Conservation (phyloP, 2,113 vertebrate species). For the Trinectes maculatus region DNA sequence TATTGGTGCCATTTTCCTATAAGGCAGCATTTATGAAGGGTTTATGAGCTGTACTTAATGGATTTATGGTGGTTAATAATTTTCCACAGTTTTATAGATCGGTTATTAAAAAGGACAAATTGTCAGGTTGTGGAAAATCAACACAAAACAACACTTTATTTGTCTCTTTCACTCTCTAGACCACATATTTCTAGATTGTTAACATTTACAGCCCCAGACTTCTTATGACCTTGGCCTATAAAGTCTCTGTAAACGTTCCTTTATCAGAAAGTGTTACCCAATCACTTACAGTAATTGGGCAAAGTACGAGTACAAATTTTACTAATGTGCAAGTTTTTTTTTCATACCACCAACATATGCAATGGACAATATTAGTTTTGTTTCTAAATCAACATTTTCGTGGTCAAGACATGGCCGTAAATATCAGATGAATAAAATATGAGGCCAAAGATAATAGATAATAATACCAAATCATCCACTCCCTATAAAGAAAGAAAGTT, state of each 20-base stretch:
- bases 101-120: background rate
- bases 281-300: background rate
- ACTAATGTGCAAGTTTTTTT: too few species aligned
- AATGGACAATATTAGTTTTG: background rate
- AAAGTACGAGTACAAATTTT: too few species aligned
- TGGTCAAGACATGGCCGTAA: too few species aligned
- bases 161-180: background rate
- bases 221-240: background rate
- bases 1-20: too few species aligned
- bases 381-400: too few species aligned
- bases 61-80: background rate
- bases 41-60: background rate
- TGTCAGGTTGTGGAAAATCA: conserved; percentile 1
- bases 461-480: too few species aligned
- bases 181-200: background rate
- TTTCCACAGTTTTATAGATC: background rate
- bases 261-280: background rate
- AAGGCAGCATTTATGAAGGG: background rate
- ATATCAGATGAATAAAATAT: background rate
- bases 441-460: background rate
- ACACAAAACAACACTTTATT: background rate
- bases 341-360: too few species aligned
- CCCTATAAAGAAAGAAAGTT: too few species aligned
- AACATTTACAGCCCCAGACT: background rate
- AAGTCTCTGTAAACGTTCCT: background rate